phyloP scores from a whole-genome alignment of 2,888 invertebrate genomes.

The Atrina japonica region DNA sequence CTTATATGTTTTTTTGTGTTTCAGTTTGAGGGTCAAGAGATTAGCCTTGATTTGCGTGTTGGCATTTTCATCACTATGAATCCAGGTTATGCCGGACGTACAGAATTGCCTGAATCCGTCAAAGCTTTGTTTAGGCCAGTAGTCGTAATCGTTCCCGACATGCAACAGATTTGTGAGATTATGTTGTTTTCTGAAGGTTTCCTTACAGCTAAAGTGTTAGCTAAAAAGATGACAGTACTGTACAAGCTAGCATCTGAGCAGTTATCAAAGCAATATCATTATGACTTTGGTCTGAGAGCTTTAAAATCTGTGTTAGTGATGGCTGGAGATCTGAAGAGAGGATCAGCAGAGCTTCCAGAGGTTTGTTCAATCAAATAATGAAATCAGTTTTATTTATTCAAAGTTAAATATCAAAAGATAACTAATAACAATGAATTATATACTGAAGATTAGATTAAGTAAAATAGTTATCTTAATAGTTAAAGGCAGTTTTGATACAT shows the following conservation, averaged over 20 bases:
- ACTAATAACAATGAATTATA: too few species aligned
- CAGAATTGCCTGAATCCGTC: conserved; percentile 92
- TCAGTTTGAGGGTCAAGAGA: conserved; percentile 92
- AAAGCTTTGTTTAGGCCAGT: conserved; percentile 95
- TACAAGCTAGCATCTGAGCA: conserved; percentile 93
- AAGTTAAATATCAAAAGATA: too few species aligned
- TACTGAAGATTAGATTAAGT: too few species aligned
- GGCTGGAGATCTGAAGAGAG: conserved; percentile 93
- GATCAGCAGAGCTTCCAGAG: conserved; percentile 89
- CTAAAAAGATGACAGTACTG: conserved; percentile 96
- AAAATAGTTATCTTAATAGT: too few species aligned
- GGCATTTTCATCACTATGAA: conserved; percentile 98
- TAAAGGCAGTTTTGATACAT: too few species aligned
- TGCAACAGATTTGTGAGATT: conserved; percentile 95
- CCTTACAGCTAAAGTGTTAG: conserved; percentile 91
- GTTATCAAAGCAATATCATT: conserved; percentile 94
- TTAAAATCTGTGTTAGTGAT: conserved; percentile 94
- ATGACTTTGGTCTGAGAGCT: conserved; percentile 95
- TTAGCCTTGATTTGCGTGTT: conserved; percentile 90
- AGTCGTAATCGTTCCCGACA: conserved; percentile 94
- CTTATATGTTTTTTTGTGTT: too few species aligned
- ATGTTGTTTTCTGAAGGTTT: conserved; percentile 96
- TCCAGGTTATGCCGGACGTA: conserved; percentile 95
- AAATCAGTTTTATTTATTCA: not conserved
- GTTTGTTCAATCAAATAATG: conserved; percentile 61